Conservation (phyloP, 2,113 vertebrate genomes). For the Tympanuchus pallidicinctus region DNA sequence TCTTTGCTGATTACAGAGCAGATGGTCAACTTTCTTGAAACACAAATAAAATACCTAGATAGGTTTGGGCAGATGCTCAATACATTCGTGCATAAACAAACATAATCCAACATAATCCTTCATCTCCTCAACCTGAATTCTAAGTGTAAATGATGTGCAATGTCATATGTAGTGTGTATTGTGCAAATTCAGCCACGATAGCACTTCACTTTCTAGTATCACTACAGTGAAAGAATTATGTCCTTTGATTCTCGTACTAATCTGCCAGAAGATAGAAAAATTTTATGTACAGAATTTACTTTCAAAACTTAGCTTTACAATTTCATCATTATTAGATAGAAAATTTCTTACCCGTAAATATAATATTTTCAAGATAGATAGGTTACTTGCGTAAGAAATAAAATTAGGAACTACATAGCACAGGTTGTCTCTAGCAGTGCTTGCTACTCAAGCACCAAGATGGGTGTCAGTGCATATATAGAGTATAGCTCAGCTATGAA, state of each 20-base stretch:
- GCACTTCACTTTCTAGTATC: neutral
- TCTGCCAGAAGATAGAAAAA: neutral
- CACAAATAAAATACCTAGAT: conserved; percentile 51
- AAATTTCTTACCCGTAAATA: neutral
- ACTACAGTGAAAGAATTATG: neutral
- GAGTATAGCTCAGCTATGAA: neutral
- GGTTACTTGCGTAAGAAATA: neutral
- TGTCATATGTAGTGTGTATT: neutral
- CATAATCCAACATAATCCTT: neutral
- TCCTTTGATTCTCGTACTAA: neutral
- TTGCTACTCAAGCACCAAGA: neutral
- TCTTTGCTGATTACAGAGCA: conserved; percentile 59
- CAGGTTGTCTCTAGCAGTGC: neutral
- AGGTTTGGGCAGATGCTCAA: conserved; percentile 62
- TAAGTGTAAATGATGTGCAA: neutral
- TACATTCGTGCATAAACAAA: conserved; percentile 29
- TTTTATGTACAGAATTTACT: neutral
- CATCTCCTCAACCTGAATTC: neutral
- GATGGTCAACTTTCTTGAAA: conserved; percentile 53
- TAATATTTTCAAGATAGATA: neutral
- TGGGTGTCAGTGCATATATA: neutral
- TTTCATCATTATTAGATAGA: neutral
- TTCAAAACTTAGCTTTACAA: neutral
- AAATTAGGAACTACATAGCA: neutral
- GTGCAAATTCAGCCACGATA: neutral